Conservation (phyloP, 2,113 vertebrate species). For the Oryzias javanicus region DNA sequence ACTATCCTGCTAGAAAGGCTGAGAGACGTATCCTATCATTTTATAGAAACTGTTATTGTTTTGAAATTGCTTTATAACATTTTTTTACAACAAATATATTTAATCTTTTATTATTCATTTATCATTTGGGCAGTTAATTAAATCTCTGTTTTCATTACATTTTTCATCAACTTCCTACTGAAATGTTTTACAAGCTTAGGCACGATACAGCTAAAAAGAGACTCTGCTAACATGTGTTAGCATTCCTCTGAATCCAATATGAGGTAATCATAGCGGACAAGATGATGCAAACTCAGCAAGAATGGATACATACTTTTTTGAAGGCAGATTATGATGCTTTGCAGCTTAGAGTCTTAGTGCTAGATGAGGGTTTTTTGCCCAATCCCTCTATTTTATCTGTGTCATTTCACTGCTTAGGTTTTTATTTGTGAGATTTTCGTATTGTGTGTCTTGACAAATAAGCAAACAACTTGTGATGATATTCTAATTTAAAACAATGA, state of each 20-base stretch:
- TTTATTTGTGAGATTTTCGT: background rate
- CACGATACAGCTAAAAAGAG: slow-evolving; percentile 11
- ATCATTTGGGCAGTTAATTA: no score
- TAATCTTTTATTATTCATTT: no score
- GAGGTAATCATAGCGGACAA: slow-evolving; percentile 33
- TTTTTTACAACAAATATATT: no score
- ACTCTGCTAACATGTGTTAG: slow-evolving; percentile 25
- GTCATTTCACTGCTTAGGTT: background rate
- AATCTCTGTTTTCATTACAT: no score
- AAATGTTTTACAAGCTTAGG: slow-evolving; percentile 14
- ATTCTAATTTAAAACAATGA: no score
- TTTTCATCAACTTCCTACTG: background rate
- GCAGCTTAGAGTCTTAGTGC: slow-evolving; percentile 1
- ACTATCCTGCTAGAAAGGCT: no score
- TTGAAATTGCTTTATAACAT: no score
- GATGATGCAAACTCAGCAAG: slow-evolving; percentile 37
- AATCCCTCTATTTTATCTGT: background rate
- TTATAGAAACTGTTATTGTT: no score
- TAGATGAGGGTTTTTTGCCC: background rate
- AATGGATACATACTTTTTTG: slow-evolving; percentile 9
- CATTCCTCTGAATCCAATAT: slow-evolving; percentile 25
- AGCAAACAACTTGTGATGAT: no score
- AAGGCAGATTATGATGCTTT: background rate
- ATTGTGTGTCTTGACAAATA: background rate
- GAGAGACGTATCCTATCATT: no score